Percentiles rank a stretch among this genome's conserved stretches.
phyloP scores from a whole-genome alignment of 1,140 invertebrate species.

The Drosophila tani region DNA sequence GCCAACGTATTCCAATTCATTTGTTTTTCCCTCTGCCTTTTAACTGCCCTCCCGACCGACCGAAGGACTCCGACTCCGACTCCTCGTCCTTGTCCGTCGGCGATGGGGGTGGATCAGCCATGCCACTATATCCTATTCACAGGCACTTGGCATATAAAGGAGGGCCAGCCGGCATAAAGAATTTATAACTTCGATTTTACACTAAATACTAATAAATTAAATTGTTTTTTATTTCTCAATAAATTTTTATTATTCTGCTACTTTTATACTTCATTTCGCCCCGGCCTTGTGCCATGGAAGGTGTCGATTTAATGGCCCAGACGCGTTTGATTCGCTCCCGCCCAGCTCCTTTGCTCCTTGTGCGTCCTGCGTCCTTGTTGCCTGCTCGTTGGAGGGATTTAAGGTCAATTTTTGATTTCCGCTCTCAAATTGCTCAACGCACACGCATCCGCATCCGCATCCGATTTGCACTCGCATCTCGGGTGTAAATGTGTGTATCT shows the following conservation, averaged over 20 bases:
- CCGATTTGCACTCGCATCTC: slow-evolving; percentile 54
- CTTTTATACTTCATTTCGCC: slow-evolving; percentile 78
- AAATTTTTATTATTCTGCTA: slow-evolving; percentile 84
- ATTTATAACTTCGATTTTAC: slow-evolving; percentile 83
- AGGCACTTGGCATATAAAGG: slow-evolving; percentile 49
- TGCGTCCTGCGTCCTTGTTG: slow-evolving; percentile 12
- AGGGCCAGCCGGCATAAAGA: slow-evolving; percentile 63
- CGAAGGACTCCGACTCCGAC: background rate
- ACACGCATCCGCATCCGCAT: slow-evolving; percentile 74
- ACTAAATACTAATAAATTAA: slow-evolving; percentile 84
- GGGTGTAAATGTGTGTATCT: slow-evolving; percentile 39
- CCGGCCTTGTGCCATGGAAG: slow-evolving; percentile 31
- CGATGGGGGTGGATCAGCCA: background rate
- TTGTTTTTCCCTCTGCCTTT: slow-evolving; percentile 75
- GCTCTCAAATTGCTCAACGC: slow-evolving; percentile 78
- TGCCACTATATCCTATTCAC: slow-evolving; percentile 20
- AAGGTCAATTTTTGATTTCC: slow-evolving; percentile 84
- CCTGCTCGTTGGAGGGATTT: slow-evolving; percentile 45
- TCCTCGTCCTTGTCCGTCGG: background rate
- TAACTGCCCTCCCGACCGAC: slow-evolving; percentile 43
- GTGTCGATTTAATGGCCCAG: slow-evolving; percentile 80
- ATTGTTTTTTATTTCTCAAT: slow-evolving; percentile 84
- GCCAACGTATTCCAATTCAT: slow-evolving; percentile 80
- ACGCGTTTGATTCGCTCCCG: slow-evolving; percentile 46
- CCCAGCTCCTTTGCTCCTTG: background rate